A percentile compares a stretch with the other conserved stretches of the same genome.
phyloP scores from a whole-genome alignment of 2,888 invertebrate genomes.

The Protonemura montana region DNA sequence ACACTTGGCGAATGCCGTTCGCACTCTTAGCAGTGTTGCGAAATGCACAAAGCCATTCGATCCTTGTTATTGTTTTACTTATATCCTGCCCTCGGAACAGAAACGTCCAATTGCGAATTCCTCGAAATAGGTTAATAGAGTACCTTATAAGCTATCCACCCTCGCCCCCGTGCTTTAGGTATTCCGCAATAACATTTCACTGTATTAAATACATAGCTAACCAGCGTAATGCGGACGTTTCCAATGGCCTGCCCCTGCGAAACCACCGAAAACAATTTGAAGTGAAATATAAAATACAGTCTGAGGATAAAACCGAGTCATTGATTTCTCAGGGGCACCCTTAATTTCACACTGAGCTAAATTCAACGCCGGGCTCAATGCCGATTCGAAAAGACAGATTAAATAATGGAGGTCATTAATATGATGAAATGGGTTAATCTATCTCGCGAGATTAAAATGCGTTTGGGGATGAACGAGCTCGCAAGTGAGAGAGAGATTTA shows the following conservation, averaged over 20 bases:
- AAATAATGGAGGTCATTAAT: slow-evolving; percentile 29
- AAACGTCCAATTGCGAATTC: slow-evolving; percentile 18
- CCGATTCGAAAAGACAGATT: slow-evolving; percentile 14
- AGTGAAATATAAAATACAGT: neutral
- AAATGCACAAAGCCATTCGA: neutral
- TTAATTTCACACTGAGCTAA: slow-evolving; percentile 30
- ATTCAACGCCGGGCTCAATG: neutral
- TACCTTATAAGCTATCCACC: slow-evolving; percentile 9
- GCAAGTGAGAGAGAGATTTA: neutral
- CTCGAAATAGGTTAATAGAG: slow-evolving; percentile 27
- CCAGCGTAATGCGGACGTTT: slow-evolving; percentile 7
- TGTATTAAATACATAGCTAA: slow-evolving; percentile 16
- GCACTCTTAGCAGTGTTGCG: neutral
- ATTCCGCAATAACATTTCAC: slow-evolving; percentile 16
- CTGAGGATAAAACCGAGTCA: neutral
- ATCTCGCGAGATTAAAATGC: slow-evolving; percentile 29
- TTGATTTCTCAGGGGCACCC: slow-evolving; percentile 32
- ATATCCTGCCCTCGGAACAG: neutral
- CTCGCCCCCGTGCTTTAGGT: neutral
- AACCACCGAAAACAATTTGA: neutral
- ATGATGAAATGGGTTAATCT: slow-evolving; percentile 28
- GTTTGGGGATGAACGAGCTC: neutral
- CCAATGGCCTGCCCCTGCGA: neutral
- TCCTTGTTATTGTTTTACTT: slow-evolving; percentile 22
- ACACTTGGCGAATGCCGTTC: neutral